Conservation (phyloP, 2,888 invertebrate species). For the Neuroscelio doddi region DNA sequence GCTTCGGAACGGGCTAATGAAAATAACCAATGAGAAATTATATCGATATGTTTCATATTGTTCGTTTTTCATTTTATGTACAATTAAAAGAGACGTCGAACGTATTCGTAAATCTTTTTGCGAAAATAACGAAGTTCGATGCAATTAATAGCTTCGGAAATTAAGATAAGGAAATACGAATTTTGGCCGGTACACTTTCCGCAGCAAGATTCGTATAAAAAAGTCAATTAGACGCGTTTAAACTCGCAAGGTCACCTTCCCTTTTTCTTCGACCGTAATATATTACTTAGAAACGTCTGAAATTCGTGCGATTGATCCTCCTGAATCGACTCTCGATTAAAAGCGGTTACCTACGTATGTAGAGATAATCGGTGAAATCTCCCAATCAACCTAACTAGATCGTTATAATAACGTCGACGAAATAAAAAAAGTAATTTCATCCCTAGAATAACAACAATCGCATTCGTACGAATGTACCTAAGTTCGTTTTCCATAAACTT, state of each 20-base stretch:
- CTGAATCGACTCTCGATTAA: slow-evolving; percentile 44
- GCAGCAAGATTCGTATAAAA: background rate
- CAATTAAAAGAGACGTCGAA: no score
- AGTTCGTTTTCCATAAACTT: no score
- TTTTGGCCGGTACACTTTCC: background rate
- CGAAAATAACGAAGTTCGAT: no score
- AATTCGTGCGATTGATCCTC: slow-evolving; percentile 41
- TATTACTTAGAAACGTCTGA: slow-evolving; percentile 29
- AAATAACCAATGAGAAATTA: no score
- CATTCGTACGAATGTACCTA: slow-evolving; percentile 19
- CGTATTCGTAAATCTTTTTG: no score
- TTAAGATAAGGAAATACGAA: no score
- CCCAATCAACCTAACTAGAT: slow-evolving; percentile 42
- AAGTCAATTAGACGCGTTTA: slow-evolving; percentile 1
- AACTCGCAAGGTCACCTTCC: background rate
- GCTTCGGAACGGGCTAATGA: no score
- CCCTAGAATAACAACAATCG: slow-evolving; percentile 28
- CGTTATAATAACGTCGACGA: slow-evolving; percentile 29
- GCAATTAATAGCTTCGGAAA: no score
- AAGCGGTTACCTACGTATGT: slow-evolving; percentile 36
- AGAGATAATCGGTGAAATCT: slow-evolving; percentile 40
- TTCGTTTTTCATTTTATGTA: no score
- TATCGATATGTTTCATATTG: no score
- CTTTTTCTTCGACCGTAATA: slow-evolving; percentile 20
- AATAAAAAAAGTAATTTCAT: slow-evolving; percentile 34